phyloP scores from a whole-genome alignment of 2,888 invertebrate genomes.

The Ormyrus labotus region DNA sequence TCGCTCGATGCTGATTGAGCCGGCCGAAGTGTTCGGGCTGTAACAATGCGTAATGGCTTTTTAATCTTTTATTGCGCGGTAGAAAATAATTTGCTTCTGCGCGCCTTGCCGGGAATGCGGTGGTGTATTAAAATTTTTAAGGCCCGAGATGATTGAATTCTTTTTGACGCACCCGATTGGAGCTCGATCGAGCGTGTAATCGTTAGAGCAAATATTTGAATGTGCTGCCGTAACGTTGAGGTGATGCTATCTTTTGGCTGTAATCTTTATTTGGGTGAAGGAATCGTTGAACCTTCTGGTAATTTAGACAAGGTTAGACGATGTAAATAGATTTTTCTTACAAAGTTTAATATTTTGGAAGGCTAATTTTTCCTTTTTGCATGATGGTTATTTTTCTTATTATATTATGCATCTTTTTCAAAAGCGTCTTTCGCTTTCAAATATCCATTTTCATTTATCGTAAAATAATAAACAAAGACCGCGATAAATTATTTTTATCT shows the following conservation, averaged over 20 bases:
- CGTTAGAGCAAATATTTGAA: too few relatives aligned
- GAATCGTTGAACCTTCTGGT: too few relatives aligned
- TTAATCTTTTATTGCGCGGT: constrained; percentile 27
- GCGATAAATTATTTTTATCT: constrained; percentile 21
- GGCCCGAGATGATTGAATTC: constrained; percentile 16
- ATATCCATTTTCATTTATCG: constrained; percentile 1
- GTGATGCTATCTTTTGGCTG: too few relatives aligned
- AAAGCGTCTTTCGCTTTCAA: not conserved
- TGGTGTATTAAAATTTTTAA: not conserved
- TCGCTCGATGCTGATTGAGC: constrained; percentile 4
- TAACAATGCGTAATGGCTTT: constrained; percentile 15
- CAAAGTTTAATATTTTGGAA: too few relatives aligned
- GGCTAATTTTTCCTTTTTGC: not conserved
- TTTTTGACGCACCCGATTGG: not conserved
- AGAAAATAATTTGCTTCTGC: not conserved
- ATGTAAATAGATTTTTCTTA: too few relatives aligned
- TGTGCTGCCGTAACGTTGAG: too few relatives aligned
- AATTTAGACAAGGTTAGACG: too few relatives aligned
- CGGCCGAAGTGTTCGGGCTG: not conserved
- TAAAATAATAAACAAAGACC: constrained; percentile 15
- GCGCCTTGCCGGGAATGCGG: not conserved
- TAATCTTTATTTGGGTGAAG: too few relatives aligned
- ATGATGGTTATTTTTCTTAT: too few relatives aligned
- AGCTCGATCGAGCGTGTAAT: too few relatives aligned
- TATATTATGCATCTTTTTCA: too few relatives aligned